Conservation (phyloP, 64 coral and sea anemone species). For the Actinia tenebrosa region DNA sequence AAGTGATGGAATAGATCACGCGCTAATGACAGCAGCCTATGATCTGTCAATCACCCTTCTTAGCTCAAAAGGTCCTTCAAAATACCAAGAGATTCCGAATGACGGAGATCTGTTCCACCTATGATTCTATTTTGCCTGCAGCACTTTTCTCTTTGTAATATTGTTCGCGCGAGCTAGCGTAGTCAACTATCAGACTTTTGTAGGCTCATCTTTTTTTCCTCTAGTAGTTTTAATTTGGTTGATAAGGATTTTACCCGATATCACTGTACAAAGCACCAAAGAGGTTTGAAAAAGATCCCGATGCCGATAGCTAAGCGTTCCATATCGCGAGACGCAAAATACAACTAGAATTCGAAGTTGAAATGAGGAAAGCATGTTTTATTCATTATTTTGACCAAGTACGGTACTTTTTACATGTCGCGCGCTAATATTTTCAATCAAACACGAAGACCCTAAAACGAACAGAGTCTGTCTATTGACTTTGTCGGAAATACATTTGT, state of each 20-base stretch:
- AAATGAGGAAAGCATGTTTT: conserved; percentile 71
- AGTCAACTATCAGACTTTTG: neutral
- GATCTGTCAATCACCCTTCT: conserved; percentile 65
- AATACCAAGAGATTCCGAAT: conserved; percentile 16
- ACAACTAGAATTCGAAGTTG: conserved; percentile 43
- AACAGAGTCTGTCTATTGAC: neutral
- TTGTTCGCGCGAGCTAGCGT: neutral
- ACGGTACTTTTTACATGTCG: conserved; percentile 43
- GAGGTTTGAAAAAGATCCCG: conserved; percentile 79
- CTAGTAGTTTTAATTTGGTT: conserved; percentile 41
- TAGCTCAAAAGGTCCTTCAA: conserved; percentile 62
- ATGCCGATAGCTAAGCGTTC: conserved; percentile 51
- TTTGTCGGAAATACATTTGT: neutral
- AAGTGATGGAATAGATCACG: conserved; percentile 62
- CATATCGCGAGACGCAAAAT: conserved; percentile 38
- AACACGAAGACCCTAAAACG: neutral
- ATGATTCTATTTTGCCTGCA: conserved; percentile 28
- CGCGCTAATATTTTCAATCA: neutral
- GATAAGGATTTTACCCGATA: conserved; percentile 48
- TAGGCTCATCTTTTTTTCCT: neutral
- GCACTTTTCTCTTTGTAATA: conserved; percentile 53
- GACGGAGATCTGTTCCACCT: neutral
- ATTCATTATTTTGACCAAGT: conserved; percentile 64
- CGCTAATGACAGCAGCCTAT: conserved; percentile 68
- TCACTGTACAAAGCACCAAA: conserved; percentile 10